Percentiles rank a stretch among this genome's conserved stretches.
Conservation (phyloP, 1,140 invertebrate genomes). For the Ooceraea biroi region DNA sequence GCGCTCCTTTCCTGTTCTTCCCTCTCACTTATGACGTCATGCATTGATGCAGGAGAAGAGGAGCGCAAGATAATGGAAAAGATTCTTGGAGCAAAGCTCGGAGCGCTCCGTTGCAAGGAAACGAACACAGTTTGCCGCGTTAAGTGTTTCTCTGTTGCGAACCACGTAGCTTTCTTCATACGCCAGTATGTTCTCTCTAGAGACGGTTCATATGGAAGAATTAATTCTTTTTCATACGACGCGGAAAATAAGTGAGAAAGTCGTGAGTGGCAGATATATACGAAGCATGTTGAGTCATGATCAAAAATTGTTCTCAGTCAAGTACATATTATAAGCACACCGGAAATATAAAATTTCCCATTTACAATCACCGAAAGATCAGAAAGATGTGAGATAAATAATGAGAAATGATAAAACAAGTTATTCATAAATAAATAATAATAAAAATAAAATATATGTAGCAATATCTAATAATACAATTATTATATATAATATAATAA, state of each 20-base stretch:
- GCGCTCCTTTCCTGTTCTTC: slow-evolving; percentile 33
- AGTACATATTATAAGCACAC: neutral
- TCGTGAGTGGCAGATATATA: neutral
- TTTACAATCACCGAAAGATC: neutral
- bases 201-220: slow-evolving; percentile 19
- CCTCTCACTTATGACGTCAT: slow-evolving; percentile 59
- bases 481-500: neutral
- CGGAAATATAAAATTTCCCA: neutral
- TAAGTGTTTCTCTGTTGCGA: slow-evolving; percentile 14
- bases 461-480: neutral
- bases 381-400: neutral
- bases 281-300: neutral
- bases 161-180: slow-evolving; percentile 13
- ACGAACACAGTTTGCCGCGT: slow-evolving; percentile 17
- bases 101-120: slow-evolving; percentile 35
- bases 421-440: neutral
- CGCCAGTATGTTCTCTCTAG: slow-evolving; percentile 23
- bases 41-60: slow-evolving; percentile 51
- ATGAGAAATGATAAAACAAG: neutral
- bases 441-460: too few relatives aligned
- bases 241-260: neutral
- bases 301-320: slow-evolving; percentile 20
- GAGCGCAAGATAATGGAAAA: slow-evolving; percentile 42
- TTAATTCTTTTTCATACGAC: slow-evolving; percentile 24
- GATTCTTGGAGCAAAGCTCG: slow-evolving; percentile 23